A percentile compares a stretch with the other conserved stretches of the same genome.
phyloP scores from a whole-genome alignment of 92 coral and sea anemone species.

The Phenganax marumi region DNA sequence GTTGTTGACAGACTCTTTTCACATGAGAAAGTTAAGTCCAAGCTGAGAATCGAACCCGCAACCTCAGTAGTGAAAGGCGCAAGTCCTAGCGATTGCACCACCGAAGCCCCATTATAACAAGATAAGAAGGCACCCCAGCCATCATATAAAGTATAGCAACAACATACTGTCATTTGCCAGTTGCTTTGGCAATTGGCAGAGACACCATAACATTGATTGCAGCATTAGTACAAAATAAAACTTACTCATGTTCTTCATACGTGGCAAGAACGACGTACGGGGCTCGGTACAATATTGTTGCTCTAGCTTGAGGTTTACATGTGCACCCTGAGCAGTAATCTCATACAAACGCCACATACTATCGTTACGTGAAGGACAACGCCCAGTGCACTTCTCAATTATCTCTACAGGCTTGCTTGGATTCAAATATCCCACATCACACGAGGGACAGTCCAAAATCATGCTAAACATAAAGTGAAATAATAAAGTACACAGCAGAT shows the following conservation, averaged over 20 bases:
- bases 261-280: background rate
- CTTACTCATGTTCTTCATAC: background rate
- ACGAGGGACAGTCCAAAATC: constrained; percentile 30
- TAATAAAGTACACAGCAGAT: background rate
- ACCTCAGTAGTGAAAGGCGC: too few relatives aligned
- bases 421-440: constrained; percentile 9
- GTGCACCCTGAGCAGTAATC: background rate
- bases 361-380: background rate
- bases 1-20: too few relatives aligned
- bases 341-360: background rate
- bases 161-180: too few relatives aligned
- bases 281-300: background rate
- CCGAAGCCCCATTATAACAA: too few relatives aligned
- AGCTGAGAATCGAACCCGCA: too few relatives aligned
- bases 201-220: too few relatives aligned
- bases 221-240: background rate
- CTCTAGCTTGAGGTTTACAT: background rate
- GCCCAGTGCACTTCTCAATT: constrained; percentile 2
- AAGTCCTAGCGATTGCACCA: too few relatives aligned
- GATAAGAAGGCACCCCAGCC: too few relatives aligned
- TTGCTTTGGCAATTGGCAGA: too few relatives aligned
- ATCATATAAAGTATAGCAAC: too few relatives aligned
- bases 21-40: too few relatives aligned
- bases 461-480: background rate
- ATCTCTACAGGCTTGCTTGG: constrained; percentile 17